phyloP scores from a whole-genome alignment of 2,888 invertebrate genomes.

The Archips crataeganus region DNA sequence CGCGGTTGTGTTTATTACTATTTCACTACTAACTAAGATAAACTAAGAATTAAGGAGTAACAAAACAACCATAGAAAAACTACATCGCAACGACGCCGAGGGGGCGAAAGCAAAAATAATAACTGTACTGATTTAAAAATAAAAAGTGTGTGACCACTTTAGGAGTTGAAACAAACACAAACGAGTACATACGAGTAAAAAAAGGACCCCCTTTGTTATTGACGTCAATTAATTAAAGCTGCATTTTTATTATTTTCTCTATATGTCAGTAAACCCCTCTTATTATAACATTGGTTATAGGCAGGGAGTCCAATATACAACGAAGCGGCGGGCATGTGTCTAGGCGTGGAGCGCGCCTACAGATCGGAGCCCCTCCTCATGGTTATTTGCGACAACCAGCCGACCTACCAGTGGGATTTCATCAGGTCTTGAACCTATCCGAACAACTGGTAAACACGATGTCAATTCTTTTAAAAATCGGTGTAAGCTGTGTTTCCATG shows the following conservation, averaged over 20 bases:
- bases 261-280: not conserved
- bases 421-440: slow-evolving; percentile 59
- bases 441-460: not conserved
- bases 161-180: no score
- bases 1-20: no score
- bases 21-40: no score
- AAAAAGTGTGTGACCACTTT: no score
- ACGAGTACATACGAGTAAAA: no score
- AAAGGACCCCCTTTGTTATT: no score
- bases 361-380: slow-evolving; percentile 70
- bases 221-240: no score
- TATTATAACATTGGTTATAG: slow-evolving; percentile 70
- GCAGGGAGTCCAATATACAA: slow-evolving; percentile 92
- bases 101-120: no score
- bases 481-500: not conserved
- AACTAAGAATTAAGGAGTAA: no score
- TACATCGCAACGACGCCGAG: no score
- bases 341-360: slow-evolving; percentile 85
- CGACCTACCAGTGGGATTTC: slow-evolving; percentile 80
- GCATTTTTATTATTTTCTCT: not conserved
- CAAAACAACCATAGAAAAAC: no score
- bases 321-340: slow-evolving; percentile 93
- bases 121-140: no score
- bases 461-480: slow-evolving; percentile 3
- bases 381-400: slow-evolving; percentile 77